Base-by-base conservation (phyloP, 1,140 invertebrate genomes). In the Drosophila fuyamai region DNA sequence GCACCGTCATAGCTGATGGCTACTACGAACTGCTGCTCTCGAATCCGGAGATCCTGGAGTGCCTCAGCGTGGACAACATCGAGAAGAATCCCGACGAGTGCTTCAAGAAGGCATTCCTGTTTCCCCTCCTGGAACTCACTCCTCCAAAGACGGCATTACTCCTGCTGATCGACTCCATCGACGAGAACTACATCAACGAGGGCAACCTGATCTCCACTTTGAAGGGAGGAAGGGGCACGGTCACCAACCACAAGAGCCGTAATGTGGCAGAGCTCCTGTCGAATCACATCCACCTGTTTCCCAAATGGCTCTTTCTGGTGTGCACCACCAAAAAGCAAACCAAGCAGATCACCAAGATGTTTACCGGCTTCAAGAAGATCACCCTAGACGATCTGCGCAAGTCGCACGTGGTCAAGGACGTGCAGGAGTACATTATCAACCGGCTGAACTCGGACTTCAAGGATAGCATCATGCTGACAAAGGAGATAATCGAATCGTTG, bases 401-500 rank as follows among this genome's bases (percentile, higher is more conserved):
- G 72, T 95, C 96, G 0, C 97, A 98, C 85, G 97, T 97, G 1
- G 95, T 96, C 0, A 95, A 97, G 18, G 98, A 99, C 91, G 97
- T 99, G 0, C 98, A 99, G 91, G 96, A 98, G 83, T 99, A 99
- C 88, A 99, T 99, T 61, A 94, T 99, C 0, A 96, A 97, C 14
- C 93, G 98, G 5, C 93, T 99, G 36, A 98, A 99, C 90, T 95
- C 95, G 40, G 97, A 98, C 81, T 92, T 92, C 40, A 92, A 92
- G 57, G 92, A 92, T 44, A 92, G 89, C 72, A 92, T 92, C n/a
- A 92, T 92, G 91, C 54, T 92, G 27, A 92, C 91, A 46, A 79
- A 94, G 38, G 97, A 98, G 82, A 98, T 98, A 0, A 98, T 98
- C 0, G 97, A 98, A 77, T 98, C 98, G 93, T 93, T 99, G 7